phyloP scores from a whole-genome alignment of 2,797 vertebrate genomes.

The Scarus forsteni region DNA sequence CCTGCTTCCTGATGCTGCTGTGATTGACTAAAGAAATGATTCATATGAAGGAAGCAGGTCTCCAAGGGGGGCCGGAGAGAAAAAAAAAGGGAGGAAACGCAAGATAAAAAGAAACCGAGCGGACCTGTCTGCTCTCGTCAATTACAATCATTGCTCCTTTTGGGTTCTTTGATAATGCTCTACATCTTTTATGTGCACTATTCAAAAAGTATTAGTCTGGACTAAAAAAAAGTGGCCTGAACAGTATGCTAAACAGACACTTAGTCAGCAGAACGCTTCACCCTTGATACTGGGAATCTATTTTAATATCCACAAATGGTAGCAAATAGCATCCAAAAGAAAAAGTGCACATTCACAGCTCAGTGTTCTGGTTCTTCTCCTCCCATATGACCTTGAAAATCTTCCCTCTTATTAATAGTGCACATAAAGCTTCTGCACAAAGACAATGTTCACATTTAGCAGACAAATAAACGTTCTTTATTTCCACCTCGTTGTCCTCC shows the following conservation, averaged over 20 bases:
- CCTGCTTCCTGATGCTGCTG: conserved; percentile 41
- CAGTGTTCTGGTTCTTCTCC: conserved; percentile 1
- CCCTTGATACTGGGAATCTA: background rate
- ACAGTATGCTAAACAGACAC: conserved; percentile 47
- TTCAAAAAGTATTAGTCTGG: conserved; percentile 61
- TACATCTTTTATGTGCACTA: conserved; percentile 48
- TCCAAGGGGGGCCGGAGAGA: conserved; percentile 34
- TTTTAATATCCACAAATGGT: background rate
- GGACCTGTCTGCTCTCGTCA: conserved; percentile 49
- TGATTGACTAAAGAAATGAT: conserved; percentile 60
- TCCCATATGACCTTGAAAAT: conserved; percentile 27
- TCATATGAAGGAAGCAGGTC: conserved; percentile 56
- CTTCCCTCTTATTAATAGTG: conserved; percentile 33
- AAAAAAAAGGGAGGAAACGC: conserved; percentile 39
- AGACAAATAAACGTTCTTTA: conserved; percentile 44
- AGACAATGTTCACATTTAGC: conserved; percentile 21
- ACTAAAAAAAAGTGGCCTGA: conserved; percentile 36
- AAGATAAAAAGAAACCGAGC: conserved; percentile 51
- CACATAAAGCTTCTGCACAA: conserved; percentile 35
- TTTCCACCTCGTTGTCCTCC: conserved; percentile 14
- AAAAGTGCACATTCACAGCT: conserved; percentile 8
- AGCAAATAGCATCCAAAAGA: conserved; percentile 23
- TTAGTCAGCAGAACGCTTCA: conserved; percentile 43
- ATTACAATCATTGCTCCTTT: conserved; percentile 41
- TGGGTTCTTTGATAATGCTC: conserved; percentile 39